Base-by-base conservation (phyloP, 2,113 vertebrate genomes). In the Burhinus bistriatus region DNA sequence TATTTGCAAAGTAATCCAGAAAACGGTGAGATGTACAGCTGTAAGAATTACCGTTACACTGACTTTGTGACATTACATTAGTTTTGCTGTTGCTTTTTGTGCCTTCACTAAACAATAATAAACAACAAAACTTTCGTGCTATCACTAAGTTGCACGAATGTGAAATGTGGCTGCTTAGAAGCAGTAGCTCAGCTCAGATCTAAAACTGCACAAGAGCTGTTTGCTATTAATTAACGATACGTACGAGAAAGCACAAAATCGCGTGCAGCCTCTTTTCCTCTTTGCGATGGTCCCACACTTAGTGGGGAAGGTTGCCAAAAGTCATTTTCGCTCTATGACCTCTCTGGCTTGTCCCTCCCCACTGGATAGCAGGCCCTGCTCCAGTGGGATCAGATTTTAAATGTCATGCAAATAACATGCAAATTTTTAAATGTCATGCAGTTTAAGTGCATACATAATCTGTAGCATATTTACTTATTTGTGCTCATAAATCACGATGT, bases 1-100 rank as follows among this genome's bases (percentile, higher is more conserved):
- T 94, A 95, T 93, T 95, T 95, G 89, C 78, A 90, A 93, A 95
- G 70, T 87, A 93, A 95, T 92, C 62, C 81, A 89, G 95, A 87
- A 94, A 92, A 87, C 55, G 80, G 73, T 11, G 47, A 95, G 80
- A 89, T 36, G 34, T 12, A 59, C 40, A 54, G 81, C 61, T n/a
- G 0, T 40, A 76, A 58, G 81, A 95, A 75, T 27, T 57, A 81
- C 76, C 32, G 32, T 47, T 65, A 47, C 25, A n/a, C 32, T 15
- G 77, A 47, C 57, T 85, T 89, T 6, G 30, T 17, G 81, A 81
- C 62, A 51, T 19, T 26, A 51, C 14, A 15, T 72, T 12, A 52
- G 21, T 51, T 91, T 69, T 61, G 65, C 38, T 59, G 42, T 11
- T 79, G 77, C 36, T 76, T 87, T 87, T 75, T 65, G 20, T 45